Conservation (phyloP, 2,888 invertebrate species). For the Helicoverpa assulta region DNA sequence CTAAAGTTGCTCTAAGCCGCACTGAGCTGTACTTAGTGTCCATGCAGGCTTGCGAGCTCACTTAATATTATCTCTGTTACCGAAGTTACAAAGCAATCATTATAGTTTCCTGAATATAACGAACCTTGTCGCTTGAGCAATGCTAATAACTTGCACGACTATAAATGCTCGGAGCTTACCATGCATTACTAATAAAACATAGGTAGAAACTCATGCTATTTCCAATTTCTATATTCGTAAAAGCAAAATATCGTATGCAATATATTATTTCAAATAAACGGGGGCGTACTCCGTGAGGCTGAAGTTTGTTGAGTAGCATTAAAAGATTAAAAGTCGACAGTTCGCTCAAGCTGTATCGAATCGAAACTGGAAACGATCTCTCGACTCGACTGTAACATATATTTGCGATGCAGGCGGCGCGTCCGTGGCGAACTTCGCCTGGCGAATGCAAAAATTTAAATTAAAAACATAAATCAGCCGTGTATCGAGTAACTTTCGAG, state of each 20-base stretch:
- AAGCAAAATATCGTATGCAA: conserved; percentile 53
- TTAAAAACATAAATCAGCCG: conserved; percentile 91
- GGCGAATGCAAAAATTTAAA: conserved; percentile 91
- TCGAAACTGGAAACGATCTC: conserved; percentile 84
- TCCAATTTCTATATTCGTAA: conserved; percentile 34
- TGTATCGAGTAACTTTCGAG: conserved; percentile 89
- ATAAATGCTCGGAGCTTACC: conserved; percentile 8
- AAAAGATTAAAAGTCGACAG: conserved; percentile 90
- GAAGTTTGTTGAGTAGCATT: conserved; percentile 89
- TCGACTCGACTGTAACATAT: conserved; percentile 83
- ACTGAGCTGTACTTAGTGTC: conserved; percentile 81
- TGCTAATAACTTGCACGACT: conserved; percentile 25
- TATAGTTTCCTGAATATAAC: conserved; percentile 58
- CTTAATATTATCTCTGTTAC: conserved; percentile 78
- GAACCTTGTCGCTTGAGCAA: conserved; percentile 9
- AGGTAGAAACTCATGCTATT: conserved; percentile 19
- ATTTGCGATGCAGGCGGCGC: conserved; percentile 89
- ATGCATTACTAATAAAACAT: conserved; percentile 9
- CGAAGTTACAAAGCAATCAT: conserved; percentile 71
- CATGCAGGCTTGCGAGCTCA: conserved; percentile 77
- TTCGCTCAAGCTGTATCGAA: conserved; percentile 86
- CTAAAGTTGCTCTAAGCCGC: conserved; percentile 86
- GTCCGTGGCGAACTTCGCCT: conserved; percentile 87
- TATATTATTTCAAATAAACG: conserved; percentile 76
- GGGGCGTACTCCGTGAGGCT: conserved; percentile 70